A percentile compares a stretch with the other conserved stretches of the same genome.
Evolutionary conservation across 1,140 invertebrate species (phyloP).

Genomic region (Plectrocnemia conspersa): DNA sequence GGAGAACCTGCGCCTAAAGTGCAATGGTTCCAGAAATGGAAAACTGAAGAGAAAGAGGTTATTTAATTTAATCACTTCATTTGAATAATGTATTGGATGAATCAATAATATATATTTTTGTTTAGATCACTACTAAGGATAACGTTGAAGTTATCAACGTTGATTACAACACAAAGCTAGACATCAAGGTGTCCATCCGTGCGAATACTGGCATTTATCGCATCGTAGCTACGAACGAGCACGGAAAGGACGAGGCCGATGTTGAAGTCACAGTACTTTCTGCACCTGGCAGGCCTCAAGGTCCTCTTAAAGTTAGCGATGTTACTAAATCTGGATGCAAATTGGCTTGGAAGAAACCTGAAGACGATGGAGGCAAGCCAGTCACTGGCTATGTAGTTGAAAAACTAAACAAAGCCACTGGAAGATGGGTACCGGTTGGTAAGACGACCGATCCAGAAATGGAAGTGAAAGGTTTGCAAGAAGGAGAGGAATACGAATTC

Average conservation of each 20-base stretch:
- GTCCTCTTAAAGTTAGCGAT: constrained; percentile 88
- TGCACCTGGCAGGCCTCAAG: constrained; percentile 77
- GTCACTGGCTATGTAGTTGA: constrained; percentile 96
- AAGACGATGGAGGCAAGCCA: constrained; percentile 96
- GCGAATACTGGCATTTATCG: constrained; percentile 87
- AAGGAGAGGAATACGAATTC: constrained; percentile 95
- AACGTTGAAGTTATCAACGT: constrained; percentile 80
- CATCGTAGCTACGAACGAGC: constrained; percentile 86
- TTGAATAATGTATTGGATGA: background rate
- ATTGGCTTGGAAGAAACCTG: constrained; percentile 94
- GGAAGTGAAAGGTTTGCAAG: constrained; percentile 86
- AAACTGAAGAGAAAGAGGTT: constrained; percentile 50
- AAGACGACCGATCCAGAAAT: constrained; percentile 81
- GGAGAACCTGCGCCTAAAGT: constrained; percentile 92
- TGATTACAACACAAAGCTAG: constrained; percentile 91
- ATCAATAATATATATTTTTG: background rate
- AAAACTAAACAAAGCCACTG: constrained; percentile 90
- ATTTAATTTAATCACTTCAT: background rate
- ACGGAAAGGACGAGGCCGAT: constrained; percentile 88
- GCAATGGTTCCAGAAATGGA: constrained; percentile 73
- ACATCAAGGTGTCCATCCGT: constrained; percentile 75
- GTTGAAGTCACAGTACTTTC: constrained; percentile 89
- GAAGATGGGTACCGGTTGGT: constrained; percentile 90
- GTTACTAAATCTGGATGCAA: constrained; percentile 86
- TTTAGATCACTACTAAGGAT: constrained; percentile 54